Percentiles rank a stretch among this genome's conserved stretches.
These are phyloP conservation scores for Drosophila aff. DNA, from an alignment of 1,140 invertebrate species.

Conservation along the genomic window DNA sequence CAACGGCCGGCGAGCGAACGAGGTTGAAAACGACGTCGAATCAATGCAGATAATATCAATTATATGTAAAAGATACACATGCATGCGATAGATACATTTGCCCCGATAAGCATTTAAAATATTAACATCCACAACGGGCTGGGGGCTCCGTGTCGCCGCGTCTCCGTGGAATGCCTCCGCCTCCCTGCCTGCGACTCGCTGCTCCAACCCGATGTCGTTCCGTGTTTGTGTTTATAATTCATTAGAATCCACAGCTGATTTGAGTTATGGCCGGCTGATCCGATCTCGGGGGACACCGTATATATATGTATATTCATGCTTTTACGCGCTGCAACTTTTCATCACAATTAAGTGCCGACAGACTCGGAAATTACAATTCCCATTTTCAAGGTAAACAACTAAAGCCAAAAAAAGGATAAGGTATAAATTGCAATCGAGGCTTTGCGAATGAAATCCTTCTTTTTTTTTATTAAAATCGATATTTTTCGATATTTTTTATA, in stretches of 20 bases:
- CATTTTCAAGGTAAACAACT: too few relatives aligned
- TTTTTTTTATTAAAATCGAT: not conserved
- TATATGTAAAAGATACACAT: slow-evolving; percentile 81
- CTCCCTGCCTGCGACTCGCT: not conserved
- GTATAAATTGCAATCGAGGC: not conserved
- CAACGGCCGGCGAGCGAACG: slow-evolving; percentile 19
- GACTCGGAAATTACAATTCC: too few relatives aligned
- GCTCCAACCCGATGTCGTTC: not conserved
- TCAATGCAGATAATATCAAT: slow-evolving; percentile 83
- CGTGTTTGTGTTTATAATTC: slow-evolving; percentile 55
- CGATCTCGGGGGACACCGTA: slow-evolving; percentile 7
- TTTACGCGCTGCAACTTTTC: not conserved
- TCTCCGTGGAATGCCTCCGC: slow-evolving; percentile 30
- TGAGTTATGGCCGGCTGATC: slow-evolving; percentile 26
- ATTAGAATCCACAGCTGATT: slow-evolving; percentile 59
- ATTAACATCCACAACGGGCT: slow-evolving; percentile 64
- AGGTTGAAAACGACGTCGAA: slow-evolving; percentile 60
- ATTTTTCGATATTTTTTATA: not conserved
- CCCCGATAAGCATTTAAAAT: slow-evolving; percentile 79
- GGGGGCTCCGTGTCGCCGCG: slow-evolving; percentile 30
- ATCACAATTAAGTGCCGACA: not conserved
- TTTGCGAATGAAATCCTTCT: not conserved
- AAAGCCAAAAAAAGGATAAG: not conserved
- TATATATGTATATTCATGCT: not conserved
- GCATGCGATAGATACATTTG: slow-evolving; percentile 74